These are phyloP conservation scores for Metallyticus violacea DNA, from an alignment of 2,888 invertebrate species.

Conservation along the genomic window DNA sequence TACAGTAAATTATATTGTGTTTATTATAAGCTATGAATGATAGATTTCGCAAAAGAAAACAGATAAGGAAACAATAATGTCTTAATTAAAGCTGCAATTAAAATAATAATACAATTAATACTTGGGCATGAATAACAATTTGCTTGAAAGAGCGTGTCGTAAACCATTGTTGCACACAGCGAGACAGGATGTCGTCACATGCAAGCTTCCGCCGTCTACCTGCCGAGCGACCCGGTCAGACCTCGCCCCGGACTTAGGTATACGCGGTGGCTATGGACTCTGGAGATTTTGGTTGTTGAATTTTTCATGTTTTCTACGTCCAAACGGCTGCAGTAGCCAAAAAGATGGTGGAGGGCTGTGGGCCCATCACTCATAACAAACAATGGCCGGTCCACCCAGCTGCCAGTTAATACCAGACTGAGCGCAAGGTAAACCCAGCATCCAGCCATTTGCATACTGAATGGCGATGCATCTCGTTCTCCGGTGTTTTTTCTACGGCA, in stretches of 20 bases:
- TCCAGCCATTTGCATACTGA: neutral
- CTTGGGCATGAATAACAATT: too few species aligned
- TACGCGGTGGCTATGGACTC: neutral
- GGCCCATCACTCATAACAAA: neutral
- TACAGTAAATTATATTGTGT: too few species aligned
- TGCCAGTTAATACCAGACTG: neutral
- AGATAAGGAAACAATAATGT: too few species aligned
- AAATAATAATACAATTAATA: too few species aligned
- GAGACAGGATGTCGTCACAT: neutral
- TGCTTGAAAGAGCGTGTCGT: too few species aligned
- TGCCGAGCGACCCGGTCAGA: too few species aligned
- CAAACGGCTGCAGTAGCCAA: too few species aligned
- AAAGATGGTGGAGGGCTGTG: neutral
- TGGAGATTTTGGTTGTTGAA: conserved; percentile 2
- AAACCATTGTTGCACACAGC: neutral
- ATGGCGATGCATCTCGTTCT: neutral
- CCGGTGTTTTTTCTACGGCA: neutral
- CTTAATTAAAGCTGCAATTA: too few species aligned
- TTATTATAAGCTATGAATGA: too few species aligned
- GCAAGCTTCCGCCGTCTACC: neutral
- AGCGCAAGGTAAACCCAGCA: neutral
- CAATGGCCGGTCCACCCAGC: neutral
- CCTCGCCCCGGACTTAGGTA: neutral
- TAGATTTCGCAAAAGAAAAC: too few species aligned
- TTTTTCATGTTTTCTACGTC: conserved; percentile 1